A percentile compares a stretch with the other conserved stretches of the same genome.
Evolutionary conservation across 2,113 vertebrate species (phyloP).

Genomic region (Columba livia): DNA sequence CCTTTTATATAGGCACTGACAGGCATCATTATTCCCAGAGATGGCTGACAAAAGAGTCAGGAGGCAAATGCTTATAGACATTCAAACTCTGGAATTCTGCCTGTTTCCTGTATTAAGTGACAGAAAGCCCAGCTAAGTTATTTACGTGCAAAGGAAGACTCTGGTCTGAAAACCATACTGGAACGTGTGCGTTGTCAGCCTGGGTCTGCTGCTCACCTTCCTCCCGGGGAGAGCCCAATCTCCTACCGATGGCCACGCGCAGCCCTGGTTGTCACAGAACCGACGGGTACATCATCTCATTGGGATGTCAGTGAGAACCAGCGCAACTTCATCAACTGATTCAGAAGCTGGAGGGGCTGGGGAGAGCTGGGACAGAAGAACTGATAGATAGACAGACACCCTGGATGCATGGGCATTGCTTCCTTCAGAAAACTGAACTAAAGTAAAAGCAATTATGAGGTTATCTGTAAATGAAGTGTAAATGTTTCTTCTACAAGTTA

Average conservation of each 20-base stretch:
- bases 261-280: not conserved
- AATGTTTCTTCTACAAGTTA: not conserved
- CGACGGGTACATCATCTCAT: not conserved
- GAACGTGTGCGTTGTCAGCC: accelerated
- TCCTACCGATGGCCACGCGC: accelerated
- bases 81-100: not conserved
- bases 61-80: not conserved
- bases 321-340: not conserved
- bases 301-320: not conserved
- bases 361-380: not conserved
- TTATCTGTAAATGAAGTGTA: not conserved
- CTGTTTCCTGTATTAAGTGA: not conserved
- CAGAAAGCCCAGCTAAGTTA: not conserved
- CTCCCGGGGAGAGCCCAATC: accelerated
- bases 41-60: not conserved
- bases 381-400: not conserved
- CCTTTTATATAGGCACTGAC: not conserved
- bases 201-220: not conserved
- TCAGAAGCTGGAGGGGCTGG: not conserved
- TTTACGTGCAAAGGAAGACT: not conserved
- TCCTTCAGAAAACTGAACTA: not conserved
- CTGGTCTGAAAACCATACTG: not conserved
- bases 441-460: not conserved
- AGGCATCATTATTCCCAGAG: not conserved
- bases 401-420: accelerated